A percentile compares a stretch with the other conserved stretches of the same genome.
Evolutionary conservation across 2,888 invertebrate species (phyloP).

Genomic region (Lutraria lutraria): DNA sequence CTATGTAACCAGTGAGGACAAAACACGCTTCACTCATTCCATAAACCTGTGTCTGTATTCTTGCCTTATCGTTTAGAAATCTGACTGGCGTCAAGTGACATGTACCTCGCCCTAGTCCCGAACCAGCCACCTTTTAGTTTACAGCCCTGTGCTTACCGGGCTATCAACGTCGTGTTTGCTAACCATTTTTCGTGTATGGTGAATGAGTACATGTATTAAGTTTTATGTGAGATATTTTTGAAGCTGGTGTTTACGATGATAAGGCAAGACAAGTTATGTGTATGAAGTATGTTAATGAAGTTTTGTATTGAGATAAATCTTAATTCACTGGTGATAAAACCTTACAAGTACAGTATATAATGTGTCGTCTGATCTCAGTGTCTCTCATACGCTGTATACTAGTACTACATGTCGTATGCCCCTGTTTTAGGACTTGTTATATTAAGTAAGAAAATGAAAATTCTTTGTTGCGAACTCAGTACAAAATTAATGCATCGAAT

Average conservation of each 20-base stretch:
- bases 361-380: background rate
- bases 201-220: too few species aligned
- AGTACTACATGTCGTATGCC: background rate
- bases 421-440: background rate
- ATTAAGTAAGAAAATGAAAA: background rate
- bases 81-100: too few species aligned
- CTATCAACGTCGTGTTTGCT: too few species aligned
- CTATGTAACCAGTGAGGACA: too few species aligned
- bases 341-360: background rate
- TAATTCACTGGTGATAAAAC: background rate
- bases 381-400: background rate
- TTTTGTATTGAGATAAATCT: slow-evolving; percentile 3
- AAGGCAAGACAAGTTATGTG: background rate
- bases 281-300: slow-evolving; percentile 6
- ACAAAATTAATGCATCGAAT: background rate
- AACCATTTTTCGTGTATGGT: background rate
- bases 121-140: too few species aligned
- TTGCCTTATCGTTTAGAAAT: too few species aligned
- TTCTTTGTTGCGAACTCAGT: background rate
- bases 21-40: too few species aligned
- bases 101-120: too few species aligned
- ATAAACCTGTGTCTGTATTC: too few species aligned
- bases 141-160: too few species aligned
- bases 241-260: background rate
- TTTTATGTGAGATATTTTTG: background rate